These are phyloP conservation scores for Alligator sinensis DNA, from an alignment of 2,113 vertebrate genomes.

Conservation along the genomic window DNA sequence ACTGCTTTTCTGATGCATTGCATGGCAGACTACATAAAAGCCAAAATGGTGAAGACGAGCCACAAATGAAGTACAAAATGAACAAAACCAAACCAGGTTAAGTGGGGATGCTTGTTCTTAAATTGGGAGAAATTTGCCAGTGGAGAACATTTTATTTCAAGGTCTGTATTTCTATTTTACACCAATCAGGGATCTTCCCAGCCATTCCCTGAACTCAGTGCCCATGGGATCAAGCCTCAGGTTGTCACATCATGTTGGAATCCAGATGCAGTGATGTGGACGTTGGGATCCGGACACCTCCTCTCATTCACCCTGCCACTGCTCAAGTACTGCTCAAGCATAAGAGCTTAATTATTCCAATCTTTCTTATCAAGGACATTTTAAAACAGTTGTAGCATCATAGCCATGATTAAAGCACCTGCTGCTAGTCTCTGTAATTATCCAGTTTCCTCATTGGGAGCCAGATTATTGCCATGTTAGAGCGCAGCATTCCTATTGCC, in stretches of 20 bases:
- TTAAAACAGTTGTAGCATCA: constrained; percentile 40
- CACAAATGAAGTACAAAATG: constrained; percentile 40
- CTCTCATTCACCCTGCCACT: constrained; percentile 20
- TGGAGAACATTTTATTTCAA: background rate
- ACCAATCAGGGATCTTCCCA: background rate
- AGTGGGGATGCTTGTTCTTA: constrained; percentile 12
- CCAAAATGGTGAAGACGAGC: constrained; percentile 53
- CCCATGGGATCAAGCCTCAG: background rate
- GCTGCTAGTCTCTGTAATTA: constrained; percentile 60
- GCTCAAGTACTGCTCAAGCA: constrained; percentile 15
- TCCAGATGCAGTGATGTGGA: constrained; percentile 36
- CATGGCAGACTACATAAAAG: constrained; percentile 31
- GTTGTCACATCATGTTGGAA: background rate
- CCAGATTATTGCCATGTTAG: constrained; percentile 46
- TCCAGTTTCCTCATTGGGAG: constrained; percentile 40
- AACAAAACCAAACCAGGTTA: constrained; percentile 22
- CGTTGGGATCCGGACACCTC: background rate
- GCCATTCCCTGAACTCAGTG: constrained; percentile 5
- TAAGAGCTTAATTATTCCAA: constrained; percentile 46
- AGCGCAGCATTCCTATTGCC: background rate
- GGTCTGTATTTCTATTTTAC: constrained; percentile 17
- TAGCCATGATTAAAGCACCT: background rate
- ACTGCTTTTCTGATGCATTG: constrained; percentile 64
- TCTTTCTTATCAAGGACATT: constrained; percentile 39
- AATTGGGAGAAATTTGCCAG: background rate